These are phyloP conservation scores for Misgurnus mizolepis DNA, from an alignment of 2,113 vertebrate species.

Conservation along the genomic window DNA sequence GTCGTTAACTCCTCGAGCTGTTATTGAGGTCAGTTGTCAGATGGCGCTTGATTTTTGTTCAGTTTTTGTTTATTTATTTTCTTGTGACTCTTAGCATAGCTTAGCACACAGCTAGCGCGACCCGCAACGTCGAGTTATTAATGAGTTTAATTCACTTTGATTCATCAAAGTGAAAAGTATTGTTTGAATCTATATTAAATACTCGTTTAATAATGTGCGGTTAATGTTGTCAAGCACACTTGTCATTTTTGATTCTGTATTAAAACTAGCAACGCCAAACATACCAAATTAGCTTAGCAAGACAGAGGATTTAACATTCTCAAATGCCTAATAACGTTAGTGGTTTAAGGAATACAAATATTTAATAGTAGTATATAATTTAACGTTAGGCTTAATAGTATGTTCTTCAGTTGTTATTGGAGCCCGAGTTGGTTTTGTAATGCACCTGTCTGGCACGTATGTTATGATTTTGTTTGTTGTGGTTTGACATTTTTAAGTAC, in stretches of 20 bases:
- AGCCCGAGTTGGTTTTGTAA: background rate
- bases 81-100: constrained; percentile 25
- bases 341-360: background rate
- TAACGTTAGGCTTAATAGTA: background rate
- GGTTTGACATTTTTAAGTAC: constrained; percentile 11
- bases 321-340: background rate
- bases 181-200: background rate
- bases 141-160: background rate
- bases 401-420: background rate
- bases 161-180: background rate
- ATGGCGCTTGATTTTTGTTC: constrained; percentile 38
- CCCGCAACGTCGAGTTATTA: constrained; percentile 25
- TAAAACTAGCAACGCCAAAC: constrained; percentile 38
- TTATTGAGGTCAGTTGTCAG: constrained; percentile 64
- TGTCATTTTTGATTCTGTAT: background rate
- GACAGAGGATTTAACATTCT: constrained; percentile 11
- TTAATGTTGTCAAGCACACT: background rate
- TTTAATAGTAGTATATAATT: background rate
- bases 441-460: background rate
- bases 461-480: constrained; percentile 5
- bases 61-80: constrained; percentile 38
- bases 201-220: background rate
- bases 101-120: constrained; percentile 30
- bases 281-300: constrained; percentile 26
- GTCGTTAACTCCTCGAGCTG: constrained; percentile 40